Percentiles rank a stretch among this genome's conserved stretches.
These are phyloP conservation scores for Centrocercus urophasianus DNA, from an alignment of 2,113 vertebrate species.

Conservation along the genomic window DNA sequence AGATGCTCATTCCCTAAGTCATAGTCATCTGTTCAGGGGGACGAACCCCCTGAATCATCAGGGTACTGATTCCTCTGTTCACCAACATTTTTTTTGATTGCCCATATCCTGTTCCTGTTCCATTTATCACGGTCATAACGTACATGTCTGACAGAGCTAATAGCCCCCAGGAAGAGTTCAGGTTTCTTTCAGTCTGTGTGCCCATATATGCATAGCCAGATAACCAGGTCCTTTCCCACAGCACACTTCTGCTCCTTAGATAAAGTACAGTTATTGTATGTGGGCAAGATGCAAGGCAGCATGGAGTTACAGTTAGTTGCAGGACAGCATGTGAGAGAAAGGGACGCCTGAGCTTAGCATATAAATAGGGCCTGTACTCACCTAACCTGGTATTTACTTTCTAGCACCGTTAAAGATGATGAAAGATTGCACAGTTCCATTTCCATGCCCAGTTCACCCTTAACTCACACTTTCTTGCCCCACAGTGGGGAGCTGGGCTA, in stretches of 20 bases:
- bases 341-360: not conserved
- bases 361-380: not conserved
- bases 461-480: not conserved
- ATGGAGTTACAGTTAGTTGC: not conserved
- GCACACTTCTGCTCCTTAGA: not conserved
- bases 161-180: not conserved
- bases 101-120: not conserved
- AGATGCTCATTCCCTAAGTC: not conserved
- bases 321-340: not conserved
- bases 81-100: not conserved
- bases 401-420: not conserved
- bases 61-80: not conserved
- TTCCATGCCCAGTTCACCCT: not conserved
- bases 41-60: not conserved
- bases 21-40: not conserved
- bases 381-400: not conserved
- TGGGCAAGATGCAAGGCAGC: not conserved
- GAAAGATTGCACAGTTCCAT: not conserved
- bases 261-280: not conserved
- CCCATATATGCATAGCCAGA: not conserved
- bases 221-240: not conserved
- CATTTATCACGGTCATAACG: not conserved
- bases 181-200: not conserved
- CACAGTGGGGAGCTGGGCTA: not conserved
- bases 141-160: not conserved